phyloP scores from a whole-genome alignment of 2,888 invertebrate species.

The Temnothorax ravouxi region DNA sequence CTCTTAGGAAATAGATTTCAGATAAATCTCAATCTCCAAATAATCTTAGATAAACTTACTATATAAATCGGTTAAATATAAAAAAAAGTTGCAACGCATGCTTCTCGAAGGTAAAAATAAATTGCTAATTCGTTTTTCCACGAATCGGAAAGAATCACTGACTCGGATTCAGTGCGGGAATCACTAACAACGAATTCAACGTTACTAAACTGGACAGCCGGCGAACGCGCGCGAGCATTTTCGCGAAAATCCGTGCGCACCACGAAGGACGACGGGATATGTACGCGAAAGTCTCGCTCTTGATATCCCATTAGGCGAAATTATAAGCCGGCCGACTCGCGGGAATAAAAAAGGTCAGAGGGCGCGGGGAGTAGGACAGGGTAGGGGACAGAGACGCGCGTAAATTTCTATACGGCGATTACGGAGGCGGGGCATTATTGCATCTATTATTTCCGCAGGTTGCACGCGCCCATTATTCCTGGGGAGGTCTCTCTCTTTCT shows the following conservation, averaged over 20 bases:
- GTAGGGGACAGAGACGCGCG: constrained; percentile 30
- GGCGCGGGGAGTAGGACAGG: neutral
- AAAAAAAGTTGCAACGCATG: neutral
- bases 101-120: neutral
- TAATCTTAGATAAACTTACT: neutral
- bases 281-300: constrained; percentile 47
- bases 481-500: constrained; percentile 45
- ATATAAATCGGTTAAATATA: neutral
- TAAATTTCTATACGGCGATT: constrained; percentile 54
- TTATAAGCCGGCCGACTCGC: constrained; percentile 55
- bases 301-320: constrained; percentile 55
- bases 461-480: constrained; percentile 71
- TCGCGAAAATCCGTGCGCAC: constrained; percentile 10
- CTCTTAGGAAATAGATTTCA: neutral
- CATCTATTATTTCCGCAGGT: constrained; percentile 70
- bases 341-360: constrained; percentile 55
- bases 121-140: neutral
- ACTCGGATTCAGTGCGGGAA: neutral
- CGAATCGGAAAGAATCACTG: neutral
- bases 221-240: neutral
- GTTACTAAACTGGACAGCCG: neutral
- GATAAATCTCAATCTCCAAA: neutral
- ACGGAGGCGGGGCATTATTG: constrained; percentile 63
- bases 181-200: neutral
- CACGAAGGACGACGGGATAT: constrained; percentile 25